These are phyloP conservation scores for Naja naja DNA, from an alignment of 2,113 vertebrate genomes.

Conservation along the genomic window DNA sequence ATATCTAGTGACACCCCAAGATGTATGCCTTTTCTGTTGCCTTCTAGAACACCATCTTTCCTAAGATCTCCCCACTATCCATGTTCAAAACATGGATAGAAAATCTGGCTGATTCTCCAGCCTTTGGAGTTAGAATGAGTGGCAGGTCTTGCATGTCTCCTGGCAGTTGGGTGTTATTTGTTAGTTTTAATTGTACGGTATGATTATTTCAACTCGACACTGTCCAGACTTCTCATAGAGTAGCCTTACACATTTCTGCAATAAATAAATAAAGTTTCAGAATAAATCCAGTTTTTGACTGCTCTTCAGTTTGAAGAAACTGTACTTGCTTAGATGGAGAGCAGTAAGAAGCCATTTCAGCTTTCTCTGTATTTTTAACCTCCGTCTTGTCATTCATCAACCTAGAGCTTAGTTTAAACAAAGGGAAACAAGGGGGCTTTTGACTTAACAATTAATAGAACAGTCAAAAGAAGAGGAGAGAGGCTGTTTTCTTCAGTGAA, in stretches of 20 bases:
- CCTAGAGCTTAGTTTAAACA: neutral
- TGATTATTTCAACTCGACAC: neutral
- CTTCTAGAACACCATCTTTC: neutral
- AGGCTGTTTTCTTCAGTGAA: neutral
- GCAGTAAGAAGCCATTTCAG: neutral
- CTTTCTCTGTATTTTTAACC: neutral
- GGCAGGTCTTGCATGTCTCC: neutral
- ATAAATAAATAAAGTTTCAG: neutral
- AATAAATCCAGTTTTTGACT: neutral
- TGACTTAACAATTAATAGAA: neutral
- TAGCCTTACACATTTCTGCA: neutral
- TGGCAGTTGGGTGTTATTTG: neutral
- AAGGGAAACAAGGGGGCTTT: neutral
- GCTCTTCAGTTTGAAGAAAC: neutral
- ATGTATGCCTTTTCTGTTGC: neutral
- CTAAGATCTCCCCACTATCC: neutral
- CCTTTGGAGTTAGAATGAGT: neutral
- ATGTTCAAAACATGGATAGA: neutral
- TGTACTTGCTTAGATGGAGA: neutral
- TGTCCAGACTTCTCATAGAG: neutral
- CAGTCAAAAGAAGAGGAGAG: neutral
- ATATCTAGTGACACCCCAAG: neutral
- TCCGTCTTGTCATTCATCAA: neutral
- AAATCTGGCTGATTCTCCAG: neutral
- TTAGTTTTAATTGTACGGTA: neutral